Conservation (phyloP, 2,113 vertebrate genomes). For the Oncorhynchus tshawytscha region DNA sequence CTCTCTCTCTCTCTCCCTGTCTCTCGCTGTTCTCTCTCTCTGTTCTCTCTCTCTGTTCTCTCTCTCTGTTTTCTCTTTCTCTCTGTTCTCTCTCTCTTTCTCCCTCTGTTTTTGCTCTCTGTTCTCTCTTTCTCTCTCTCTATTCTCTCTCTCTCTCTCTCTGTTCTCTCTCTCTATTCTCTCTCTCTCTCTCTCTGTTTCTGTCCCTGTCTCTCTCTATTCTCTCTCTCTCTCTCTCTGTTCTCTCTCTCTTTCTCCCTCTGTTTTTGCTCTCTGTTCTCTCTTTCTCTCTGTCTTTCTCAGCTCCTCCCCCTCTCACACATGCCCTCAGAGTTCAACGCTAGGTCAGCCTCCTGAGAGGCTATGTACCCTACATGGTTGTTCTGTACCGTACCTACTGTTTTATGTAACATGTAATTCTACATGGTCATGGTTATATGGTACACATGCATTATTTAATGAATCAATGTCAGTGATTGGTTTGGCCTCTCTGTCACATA, state of each 20-base stretch:
- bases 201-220: slow-evolving; percentile 12
- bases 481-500: too few relatives aligned
- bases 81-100: too few relatives aligned
- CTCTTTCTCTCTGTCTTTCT: slow-evolving; percentile 34
- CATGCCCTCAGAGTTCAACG: neutral
- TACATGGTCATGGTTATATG: too few relatives aligned
- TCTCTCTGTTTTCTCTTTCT: too few relatives aligned
- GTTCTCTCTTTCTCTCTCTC: neutral
- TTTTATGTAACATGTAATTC: too few relatives aligned
- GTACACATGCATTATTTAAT: too few relatives aligned
- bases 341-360: too few relatives aligned
- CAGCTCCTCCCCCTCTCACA: slow-evolving; percentile 28
- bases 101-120: neutral
- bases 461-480: too few relatives aligned
- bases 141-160: slow-evolving; percentile 26
- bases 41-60: neutral
- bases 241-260: too few relatives aligned
- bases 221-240: slow-evolving; percentile 4
- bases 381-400: too few relatives aligned
- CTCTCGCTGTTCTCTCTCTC: neutral
- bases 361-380: too few relatives aligned
- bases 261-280: neutral
- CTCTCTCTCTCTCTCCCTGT: neutral
- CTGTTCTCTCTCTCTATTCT: neutral
- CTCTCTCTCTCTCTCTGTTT: slow-evolving; percentile 8